A percentile compares a stretch with the other conserved stretches of the same genome.
phyloP scores from a whole-genome alignment of 2,888 invertebrate species.

The Phyllotreta striolata region DNA sequence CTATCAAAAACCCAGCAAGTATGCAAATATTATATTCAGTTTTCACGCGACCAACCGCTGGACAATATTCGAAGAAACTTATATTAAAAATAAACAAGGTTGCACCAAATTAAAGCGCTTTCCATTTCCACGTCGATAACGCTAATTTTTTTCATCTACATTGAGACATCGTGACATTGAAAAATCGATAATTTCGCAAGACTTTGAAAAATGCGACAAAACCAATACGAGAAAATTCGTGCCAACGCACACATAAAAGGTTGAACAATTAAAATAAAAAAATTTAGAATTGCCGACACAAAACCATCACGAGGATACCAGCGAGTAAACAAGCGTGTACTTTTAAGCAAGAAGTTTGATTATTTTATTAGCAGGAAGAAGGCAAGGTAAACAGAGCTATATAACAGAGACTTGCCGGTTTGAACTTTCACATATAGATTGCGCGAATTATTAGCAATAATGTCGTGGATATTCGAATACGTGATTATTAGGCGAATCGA shows the following conservation, averaged over 20 bases:
- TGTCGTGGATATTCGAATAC: slow-evolving; percentile 2
- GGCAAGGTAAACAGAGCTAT: slow-evolving; percentile 21
- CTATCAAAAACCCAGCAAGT: too few relatives aligned
- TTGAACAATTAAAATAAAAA: slow-evolving; percentile 22
- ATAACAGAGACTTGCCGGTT: slow-evolving; percentile 14
- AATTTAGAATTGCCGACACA: slow-evolving; percentile 8
- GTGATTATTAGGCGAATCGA: slow-evolving; percentile 10
- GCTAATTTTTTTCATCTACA: slow-evolving; percentile 16
- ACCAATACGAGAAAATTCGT: slow-evolving; percentile 26
- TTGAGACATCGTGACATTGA: slow-evolving; percentile 29
- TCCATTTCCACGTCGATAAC: slow-evolving; percentile 11
- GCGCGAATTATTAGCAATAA: slow-evolving; percentile 23
- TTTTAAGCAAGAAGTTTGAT: slow-evolving; percentile 15
- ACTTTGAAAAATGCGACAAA: slow-evolving; percentile 18
- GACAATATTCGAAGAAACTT: slow-evolving; percentile 17
- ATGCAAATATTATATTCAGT: too few relatives aligned
- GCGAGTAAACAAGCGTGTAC: slow-evolving; percentile 9
- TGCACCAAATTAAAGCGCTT: slow-evolving; percentile 10
- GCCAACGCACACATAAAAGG: slow-evolving; percentile 30
- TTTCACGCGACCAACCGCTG: too few relatives aligned
- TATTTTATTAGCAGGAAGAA: slow-evolving; percentile 20
- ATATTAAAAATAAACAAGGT: slow-evolving; percentile 6
- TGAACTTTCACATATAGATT: slow-evolving; percentile 12
- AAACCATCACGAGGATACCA: slow-evolving; percentile 14
- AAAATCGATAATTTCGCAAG: slow-evolving; percentile 27